These are phyloP conservation scores for Cosmia trapezina DNA, from an alignment of 2,888 invertebrate genomes.

Conservation along the genomic window DNA sequence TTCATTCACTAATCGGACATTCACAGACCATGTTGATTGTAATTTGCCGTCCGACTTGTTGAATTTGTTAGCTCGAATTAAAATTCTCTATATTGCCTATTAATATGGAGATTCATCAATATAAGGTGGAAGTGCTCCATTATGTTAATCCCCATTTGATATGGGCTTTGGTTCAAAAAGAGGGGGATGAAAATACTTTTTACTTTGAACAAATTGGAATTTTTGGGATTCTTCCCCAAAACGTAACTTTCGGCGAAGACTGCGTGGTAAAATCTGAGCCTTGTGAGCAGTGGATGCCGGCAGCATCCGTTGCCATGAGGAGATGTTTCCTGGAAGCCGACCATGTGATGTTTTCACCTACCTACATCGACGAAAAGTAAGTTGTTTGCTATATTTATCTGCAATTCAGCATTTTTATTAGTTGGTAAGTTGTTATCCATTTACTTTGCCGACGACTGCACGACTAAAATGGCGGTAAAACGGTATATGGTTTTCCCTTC, in stretches of 20 bases:
- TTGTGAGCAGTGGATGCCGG: slow-evolving; percentile 76
- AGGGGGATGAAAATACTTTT: slow-evolving; percentile 55
- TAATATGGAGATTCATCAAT: slow-evolving; percentile 73
- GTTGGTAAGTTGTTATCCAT: no score
- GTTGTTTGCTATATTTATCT: slow-evolving; percentile 1
- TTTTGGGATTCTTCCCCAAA: slow-evolving; percentile 78
- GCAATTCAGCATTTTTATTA: background rate
- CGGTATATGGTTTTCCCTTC: no score
- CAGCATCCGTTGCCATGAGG: slow-evolving; percentile 70
- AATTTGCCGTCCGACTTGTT: background rate
- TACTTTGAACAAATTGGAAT: slow-evolving; percentile 82
- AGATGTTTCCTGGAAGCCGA: slow-evolving; percentile 66
- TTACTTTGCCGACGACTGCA: background rate
- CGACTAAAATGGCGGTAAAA: background rate
- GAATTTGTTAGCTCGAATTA: background rate
- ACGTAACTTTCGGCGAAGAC: slow-evolving; percentile 61
- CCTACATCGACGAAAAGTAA: slow-evolving; percentile 77
- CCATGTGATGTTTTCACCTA: slow-evolving; percentile 76
- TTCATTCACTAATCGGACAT: background rate
- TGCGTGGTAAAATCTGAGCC: slow-evolving; percentile 60
- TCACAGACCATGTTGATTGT: no score
- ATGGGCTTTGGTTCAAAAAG: slow-evolving; percentile 75
- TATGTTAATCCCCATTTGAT: slow-evolving; percentile 81
- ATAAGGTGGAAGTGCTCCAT: slow-evolving; percentile 78
- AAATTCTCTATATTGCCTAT: background rate